Evolutionary conservation across 2,888 invertebrate genomes (phyloP).

Genomic region (Panopea generosa): DNA sequence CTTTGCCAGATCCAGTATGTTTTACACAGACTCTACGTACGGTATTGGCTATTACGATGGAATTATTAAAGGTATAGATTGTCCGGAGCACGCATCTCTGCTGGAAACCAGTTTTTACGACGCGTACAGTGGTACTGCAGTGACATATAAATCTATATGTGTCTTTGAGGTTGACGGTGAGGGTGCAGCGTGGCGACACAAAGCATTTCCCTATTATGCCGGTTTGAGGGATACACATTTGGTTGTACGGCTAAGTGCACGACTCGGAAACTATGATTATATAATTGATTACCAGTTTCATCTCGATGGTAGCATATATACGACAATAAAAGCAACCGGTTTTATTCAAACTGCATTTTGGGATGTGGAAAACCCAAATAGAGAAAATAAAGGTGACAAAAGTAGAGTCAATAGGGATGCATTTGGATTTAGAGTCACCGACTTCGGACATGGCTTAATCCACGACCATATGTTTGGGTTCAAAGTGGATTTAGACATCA

Average conservation of each 20-base stretch:
- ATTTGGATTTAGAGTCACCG: conserved; percentile 58
- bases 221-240: conserved; percentile 1
- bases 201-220: not conserved
- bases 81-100: conserved; percentile 65
- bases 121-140: not conserved
- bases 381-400: not conserved
- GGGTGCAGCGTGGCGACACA: conserved; percentile 57
- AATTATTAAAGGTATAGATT: conserved; percentile 66
- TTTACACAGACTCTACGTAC: conserved; percentile 58
- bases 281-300: conserved; percentile 62
- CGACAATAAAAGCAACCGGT: conserved; percentile 49
- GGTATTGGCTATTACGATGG: conserved; percentile 59
- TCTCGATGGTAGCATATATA: conserved; percentile 58
- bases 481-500: conserved; percentile 65
- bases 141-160: conserved; percentile 7
- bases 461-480: conserved; percentile 64
- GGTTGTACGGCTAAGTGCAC: not conserved
- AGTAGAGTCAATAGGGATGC: conserved; percentile 20
- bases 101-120: conserved; percentile 42
- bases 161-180: conserved; percentile 64
- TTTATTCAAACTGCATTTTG: conserved; percentile 54
- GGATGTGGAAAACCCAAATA: conserved; percentile 40
- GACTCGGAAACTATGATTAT: conserved; percentile 61
- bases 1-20: conserved; percentile 54
- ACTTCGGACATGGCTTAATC: conserved; percentile 50